phyloP scores from a whole-genome alignment of 2,113 vertebrate genomes.

The Petromus typicus region DNA sequence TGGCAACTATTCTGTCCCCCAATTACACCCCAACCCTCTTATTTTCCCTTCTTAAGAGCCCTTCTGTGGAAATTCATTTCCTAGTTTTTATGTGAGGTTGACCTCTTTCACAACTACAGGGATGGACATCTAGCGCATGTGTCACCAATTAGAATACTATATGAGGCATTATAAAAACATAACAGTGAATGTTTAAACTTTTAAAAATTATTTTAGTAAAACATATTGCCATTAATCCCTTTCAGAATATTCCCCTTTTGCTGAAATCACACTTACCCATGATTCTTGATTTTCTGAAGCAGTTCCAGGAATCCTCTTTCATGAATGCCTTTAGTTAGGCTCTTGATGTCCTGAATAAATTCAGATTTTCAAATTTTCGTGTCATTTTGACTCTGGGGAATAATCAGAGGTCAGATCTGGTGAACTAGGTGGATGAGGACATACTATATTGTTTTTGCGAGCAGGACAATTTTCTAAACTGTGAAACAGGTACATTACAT shows the following conservation, averaged over 20 bases:
- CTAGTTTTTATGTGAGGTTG: background rate
- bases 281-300: background rate
- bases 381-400: background rate
- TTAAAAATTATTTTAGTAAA: background rate
- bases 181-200: background rate
- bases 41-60: background rate
- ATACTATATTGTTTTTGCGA: background rate
- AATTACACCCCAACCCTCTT: background rate
- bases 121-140: background rate
- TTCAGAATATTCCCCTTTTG: background rate
- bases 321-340: background rate
- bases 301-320: background rate
- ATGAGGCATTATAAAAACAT: background rate
- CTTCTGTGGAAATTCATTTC: background rate
- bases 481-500: no score
- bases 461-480: no score
- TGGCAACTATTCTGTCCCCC: background rate
- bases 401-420: background rate
- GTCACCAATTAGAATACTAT: background rate
- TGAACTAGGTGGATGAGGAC: background rate
- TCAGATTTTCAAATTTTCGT: background rate
- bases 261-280: background rate
- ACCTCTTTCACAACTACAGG: background rate
- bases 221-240: background rate
- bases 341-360: background rate